Evolutionary conservation across 2,888 invertebrate genomes (phyloP).

Genomic region (Himalopsyche kuldschensis): DNA sequence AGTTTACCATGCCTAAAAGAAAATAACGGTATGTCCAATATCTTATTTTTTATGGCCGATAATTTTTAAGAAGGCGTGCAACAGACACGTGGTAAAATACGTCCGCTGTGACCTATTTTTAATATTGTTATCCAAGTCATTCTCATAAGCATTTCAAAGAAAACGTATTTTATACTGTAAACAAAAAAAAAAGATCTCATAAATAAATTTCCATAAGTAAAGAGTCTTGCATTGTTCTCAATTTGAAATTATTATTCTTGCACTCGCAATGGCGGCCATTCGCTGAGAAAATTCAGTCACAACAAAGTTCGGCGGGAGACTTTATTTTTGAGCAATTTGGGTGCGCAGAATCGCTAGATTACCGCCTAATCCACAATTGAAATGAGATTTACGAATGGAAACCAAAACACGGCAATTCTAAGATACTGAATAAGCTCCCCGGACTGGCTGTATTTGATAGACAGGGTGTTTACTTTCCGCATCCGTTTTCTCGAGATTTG

Average conservation of each 20-base stretch:
- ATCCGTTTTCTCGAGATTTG: neutral
- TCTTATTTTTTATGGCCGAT: no score
- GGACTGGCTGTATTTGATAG: neutral
- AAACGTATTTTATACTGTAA: neutral
- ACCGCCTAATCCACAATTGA: constrained; percentile 39
- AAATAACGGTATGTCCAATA: no score
- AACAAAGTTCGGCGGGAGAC: neutral
- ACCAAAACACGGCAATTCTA: constrained; percentile 15
- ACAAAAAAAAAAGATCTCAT: neutral
- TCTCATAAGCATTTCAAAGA: neutral
- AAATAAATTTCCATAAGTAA: neutral
- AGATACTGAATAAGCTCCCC: neutral
- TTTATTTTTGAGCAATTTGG: constrained; percentile 1
- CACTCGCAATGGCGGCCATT: neutral
- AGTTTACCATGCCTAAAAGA: no score
- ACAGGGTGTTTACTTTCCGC: neutral
- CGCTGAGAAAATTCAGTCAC: neutral
- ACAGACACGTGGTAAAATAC: neutral
- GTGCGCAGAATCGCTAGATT: constrained; percentile 36
- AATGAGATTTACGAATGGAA: constrained; percentile 35
- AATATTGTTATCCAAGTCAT: neutral
- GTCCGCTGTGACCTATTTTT: neutral
- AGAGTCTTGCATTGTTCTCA: neutral
- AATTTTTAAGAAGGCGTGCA: no score
- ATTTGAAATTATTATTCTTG: neutral